Evolutionary conservation across 2,113 vertebrate genomes (phyloP).

Genomic region (Pterocles burchelli): DNA sequence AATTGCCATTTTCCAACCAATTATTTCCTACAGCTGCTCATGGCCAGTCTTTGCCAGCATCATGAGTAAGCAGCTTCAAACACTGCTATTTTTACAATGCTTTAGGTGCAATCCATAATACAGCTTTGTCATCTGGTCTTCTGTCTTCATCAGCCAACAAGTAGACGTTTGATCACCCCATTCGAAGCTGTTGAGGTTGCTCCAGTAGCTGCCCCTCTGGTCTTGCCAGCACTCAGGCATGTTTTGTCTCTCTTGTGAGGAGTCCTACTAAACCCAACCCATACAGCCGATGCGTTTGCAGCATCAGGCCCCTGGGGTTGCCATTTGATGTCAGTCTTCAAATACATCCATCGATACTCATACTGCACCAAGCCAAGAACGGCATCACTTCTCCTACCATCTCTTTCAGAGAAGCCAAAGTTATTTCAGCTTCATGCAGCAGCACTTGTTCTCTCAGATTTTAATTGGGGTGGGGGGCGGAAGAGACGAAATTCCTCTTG

Average conservation of each 20-base stretch:
- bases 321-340: neutral
- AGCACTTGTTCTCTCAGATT: neutral
- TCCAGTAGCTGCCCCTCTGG: neutral
- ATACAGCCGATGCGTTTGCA: neutral
- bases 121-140: neutral
- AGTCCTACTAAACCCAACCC: neutral
- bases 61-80: neutral
- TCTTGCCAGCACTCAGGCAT: neutral
- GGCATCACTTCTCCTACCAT: neutral
- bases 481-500: neutral
- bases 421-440: neutral
- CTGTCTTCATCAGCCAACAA: neutral
- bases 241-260: neutral
- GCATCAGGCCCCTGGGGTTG: neutral
- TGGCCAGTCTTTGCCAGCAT: neutral
- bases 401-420: neutral
- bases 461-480: neutral
- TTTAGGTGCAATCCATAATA: neutral
- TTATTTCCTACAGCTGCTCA: neutral
- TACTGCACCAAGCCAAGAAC: neutral
- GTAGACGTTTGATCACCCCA: neutral
- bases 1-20: neutral
- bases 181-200: neutral
- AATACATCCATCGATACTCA: neutral
- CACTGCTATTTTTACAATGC: neutral